Conservation (phyloP, 1,140 invertebrate genomes). For the Eupristina koningsbergeri region DNA sequence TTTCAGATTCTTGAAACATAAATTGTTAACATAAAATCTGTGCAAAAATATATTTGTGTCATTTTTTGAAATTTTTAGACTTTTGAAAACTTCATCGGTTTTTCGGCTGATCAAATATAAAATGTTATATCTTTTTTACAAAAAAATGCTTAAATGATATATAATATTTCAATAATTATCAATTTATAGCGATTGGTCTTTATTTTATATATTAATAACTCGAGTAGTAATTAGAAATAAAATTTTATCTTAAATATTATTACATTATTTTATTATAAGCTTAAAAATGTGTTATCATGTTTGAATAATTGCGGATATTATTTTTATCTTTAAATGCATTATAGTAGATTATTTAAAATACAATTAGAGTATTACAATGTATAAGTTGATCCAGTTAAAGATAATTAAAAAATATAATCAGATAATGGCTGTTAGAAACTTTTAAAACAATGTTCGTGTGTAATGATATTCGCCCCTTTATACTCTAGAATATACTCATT, state of each 20-base stretch:
- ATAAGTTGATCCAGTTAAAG: background rate
- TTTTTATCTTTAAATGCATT: no score
- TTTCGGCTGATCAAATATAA: background rate
- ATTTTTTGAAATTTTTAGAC: background rate
- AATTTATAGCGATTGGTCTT: no score
- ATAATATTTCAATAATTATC: no score
- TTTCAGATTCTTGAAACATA: background rate
- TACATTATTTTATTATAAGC: no score
- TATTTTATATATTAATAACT: no score
- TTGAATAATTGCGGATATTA: no score
- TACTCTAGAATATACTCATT: no score
- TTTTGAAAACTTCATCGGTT: background rate
- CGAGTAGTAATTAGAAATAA: no score
- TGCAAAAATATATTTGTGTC: background rate
- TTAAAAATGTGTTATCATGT: no score
- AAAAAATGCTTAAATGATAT: background rate
- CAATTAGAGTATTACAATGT: background rate
- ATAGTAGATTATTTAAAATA: background rate
- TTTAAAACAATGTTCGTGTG: background rate
- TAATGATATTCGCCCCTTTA: background rate
- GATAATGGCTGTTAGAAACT: background rate
- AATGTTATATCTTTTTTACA: background rate
- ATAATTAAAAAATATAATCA: background rate
- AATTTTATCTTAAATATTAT: no score
- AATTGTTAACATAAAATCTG: slow-evolving; percentile 1